Percentiles rank a stretch among this genome's conserved stretches.
Conservation (phyloP, 2,888 invertebrate species). For the Trilocha varians region DNA sequence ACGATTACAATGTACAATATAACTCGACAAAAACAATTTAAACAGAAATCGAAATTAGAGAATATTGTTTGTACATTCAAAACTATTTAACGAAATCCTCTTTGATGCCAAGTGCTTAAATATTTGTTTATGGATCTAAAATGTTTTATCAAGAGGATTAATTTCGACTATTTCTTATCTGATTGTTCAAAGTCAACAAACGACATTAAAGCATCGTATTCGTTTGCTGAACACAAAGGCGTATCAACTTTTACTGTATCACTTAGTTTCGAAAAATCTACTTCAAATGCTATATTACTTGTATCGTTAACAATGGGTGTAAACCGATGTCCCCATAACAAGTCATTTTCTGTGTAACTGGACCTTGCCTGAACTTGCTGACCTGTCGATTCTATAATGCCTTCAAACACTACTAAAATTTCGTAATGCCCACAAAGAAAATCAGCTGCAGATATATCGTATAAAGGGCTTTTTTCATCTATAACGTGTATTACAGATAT, state of each 20-base stretch:
- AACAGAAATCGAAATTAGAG: background rate
- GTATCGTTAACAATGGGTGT: slow-evolving; percentile 84
- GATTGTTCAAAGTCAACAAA: background rate
- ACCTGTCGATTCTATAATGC: slow-evolving; percentile 91
- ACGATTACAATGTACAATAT: background rate
- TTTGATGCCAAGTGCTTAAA: slow-evolving; percentile 3
- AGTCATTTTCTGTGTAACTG: slow-evolving; percentile 85
- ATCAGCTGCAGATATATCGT: slow-evolving; percentile 90
- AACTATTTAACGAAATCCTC: slow-evolving; percentile 2
- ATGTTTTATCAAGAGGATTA: background rate
- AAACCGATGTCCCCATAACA: slow-evolving; percentile 91
- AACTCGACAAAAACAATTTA: background rate
- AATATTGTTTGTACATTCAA: background rate
- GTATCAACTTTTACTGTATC: slow-evolving; percentile 88
- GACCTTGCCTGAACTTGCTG: slow-evolving; percentile 86
- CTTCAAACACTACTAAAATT: slow-evolving; percentile 90
- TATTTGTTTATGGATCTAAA: slow-evolving; percentile 1
- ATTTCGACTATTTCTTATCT: background rate
- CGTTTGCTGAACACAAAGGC: slow-evolving; percentile 86
- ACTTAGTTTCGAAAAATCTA: slow-evolving; percentile 92
- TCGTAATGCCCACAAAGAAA: slow-evolving; percentile 88
- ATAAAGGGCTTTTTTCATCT: slow-evolving; percentile 89
- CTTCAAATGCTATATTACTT: slow-evolving; percentile 80
- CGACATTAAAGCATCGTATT: slow-evolving; percentile 53
- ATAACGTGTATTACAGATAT: slow-evolving; percentile 94